Conservation (phyloP, 2,888 invertebrate species). For the Rosalia funebris region DNA sequence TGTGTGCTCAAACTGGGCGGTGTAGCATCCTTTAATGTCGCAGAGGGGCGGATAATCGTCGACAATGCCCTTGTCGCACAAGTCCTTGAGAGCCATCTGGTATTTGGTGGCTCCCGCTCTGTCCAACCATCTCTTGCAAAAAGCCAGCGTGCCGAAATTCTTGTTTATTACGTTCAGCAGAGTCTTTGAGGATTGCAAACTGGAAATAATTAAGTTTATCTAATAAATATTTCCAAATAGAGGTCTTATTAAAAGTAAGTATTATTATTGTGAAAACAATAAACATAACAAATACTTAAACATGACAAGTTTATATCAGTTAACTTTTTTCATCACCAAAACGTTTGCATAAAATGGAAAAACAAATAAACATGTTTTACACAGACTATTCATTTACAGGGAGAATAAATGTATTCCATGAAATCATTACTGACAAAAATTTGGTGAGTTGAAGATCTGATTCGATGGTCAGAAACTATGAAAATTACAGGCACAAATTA, state of each 20-base stretch:
- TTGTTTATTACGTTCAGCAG: constrained; percentile 93
- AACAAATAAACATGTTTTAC: too few relatives aligned
- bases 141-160: constrained; percentile 96
- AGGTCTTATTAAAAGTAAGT: constrained; percentile 5
- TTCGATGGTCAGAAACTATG: too few relatives aligned
- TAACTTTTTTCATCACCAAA: too few relatives aligned
- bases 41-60: constrained; percentile 98
- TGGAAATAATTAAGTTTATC: constrained; percentile 56
- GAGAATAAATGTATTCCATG: too few relatives aligned
- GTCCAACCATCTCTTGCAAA: constrained; percentile 99
- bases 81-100: constrained; percentile 97
- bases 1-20: constrained; percentile 99
- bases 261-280: not conserved
- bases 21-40: constrained; percentile 97
- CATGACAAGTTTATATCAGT: too few relatives aligned
- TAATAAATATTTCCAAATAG: too few relatives aligned
- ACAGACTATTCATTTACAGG: too few relatives aligned
- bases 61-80: constrained; percentile 97
- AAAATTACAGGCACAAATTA: too few relatives aligned
- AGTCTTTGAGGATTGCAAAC: constrained; percentile 92
- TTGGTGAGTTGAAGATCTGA: too few relatives aligned
- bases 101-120: constrained; percentile 96
- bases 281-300: not conserved
- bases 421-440: too few relatives aligned
- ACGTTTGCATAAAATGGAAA: too few relatives aligned